Conservation (phyloP, 1,140 invertebrate genomes). For the Belonocnema kinseyi region DNA sequence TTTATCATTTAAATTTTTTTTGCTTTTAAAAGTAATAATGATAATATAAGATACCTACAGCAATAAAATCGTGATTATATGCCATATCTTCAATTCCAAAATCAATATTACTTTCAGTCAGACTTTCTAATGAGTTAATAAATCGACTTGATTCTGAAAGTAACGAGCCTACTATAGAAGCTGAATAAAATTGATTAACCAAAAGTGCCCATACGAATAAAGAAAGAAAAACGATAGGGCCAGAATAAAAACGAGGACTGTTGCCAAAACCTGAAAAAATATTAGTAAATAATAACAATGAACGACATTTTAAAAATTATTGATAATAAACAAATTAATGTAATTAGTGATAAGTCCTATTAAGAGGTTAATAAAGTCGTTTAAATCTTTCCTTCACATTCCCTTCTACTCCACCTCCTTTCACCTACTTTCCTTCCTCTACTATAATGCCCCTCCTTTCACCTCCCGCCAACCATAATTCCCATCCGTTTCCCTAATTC, state of each 20-base stretch:
- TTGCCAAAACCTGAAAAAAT: constrained; percentile 58
- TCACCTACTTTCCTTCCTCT: too few relatives aligned
- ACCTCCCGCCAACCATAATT: too few relatives aligned
- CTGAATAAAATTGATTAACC: constrained; percentile 84
- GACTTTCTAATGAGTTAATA: constrained; percentile 79
- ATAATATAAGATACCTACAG: constrained; percentile 66
- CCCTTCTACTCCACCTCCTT: too few relatives aligned
- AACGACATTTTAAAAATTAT: too few relatives aligned
- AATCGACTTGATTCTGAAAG: constrained; percentile 79
- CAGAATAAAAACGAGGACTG: constrained; percentile 73
- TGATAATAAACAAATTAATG: too few relatives aligned
- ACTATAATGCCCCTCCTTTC: too few relatives aligned
- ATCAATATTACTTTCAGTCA: constrained; percentile 78
- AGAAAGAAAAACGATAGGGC: constrained; percentile 78
- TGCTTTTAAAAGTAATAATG: constrained; percentile 76
- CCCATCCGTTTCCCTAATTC: too few relatives aligned
- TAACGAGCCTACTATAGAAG: constrained; percentile 83
- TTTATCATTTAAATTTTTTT: constrained; percentile 84
- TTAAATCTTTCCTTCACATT: too few relatives aligned
- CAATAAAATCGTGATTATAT: constrained; percentile 80
- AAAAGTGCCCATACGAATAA: constrained; percentile 80
- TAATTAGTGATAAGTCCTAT: neutral
- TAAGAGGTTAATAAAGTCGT: too few relatives aligned
- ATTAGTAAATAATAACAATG: too few relatives aligned
- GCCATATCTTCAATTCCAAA: constrained; percentile 80